These are phyloP conservation scores for Cyanistes caeruleus DNA, from an alignment of 2,113 vertebrate species.

Conservation along the genomic window DNA sequence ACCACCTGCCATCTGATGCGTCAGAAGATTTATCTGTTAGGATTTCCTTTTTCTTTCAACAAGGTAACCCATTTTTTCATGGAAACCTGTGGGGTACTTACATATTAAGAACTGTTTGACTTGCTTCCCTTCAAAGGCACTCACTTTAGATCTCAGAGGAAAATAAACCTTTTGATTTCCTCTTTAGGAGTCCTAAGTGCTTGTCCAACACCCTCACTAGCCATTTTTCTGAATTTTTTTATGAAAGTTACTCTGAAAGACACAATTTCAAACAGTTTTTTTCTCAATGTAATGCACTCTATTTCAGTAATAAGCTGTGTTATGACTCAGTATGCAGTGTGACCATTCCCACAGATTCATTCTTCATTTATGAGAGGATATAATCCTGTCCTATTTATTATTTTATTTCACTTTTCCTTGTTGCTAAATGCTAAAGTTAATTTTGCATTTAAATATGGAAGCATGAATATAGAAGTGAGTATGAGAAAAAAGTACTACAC, in stretches of 20 bases:
- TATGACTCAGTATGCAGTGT: background rate
- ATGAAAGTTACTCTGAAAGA: background rate
- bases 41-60: background rate
- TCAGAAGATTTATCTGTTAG: background rate
- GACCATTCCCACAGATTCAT: accelerated
- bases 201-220: background rate
- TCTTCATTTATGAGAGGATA: background rate
- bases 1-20: background rate
- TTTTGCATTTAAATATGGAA: background rate
- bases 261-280: background rate
- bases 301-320: background rate
- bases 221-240: background rate
- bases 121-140: background rate
- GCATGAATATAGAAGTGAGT: background rate
- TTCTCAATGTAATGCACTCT: background rate
- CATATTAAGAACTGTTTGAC: background rate
- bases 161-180: background rate
- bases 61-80: background rate
- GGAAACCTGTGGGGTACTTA: background rate
- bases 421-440: background rate
- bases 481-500: background rate
- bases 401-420: background rate
- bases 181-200: background rate
- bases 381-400: background rate
- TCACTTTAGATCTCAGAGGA: background rate